These are phyloP conservation scores for Calyptommatus sinebrachiatus DNA, from an alignment of 2,113 vertebrate genomes.

Conservation along the genomic window DNA sequence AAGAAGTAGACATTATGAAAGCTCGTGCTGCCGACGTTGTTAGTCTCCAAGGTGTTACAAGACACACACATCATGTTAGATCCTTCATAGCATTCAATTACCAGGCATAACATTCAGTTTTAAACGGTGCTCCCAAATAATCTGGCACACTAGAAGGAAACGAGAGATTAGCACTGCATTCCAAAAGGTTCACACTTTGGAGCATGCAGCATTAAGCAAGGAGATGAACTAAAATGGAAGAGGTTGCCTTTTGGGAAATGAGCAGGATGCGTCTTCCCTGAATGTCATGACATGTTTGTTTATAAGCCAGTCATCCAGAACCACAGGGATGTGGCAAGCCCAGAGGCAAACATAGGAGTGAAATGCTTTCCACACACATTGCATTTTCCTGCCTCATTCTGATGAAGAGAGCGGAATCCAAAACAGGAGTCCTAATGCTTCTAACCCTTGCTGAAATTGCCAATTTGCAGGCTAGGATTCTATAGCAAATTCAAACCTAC, in stretches of 20 bases:
- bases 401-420: constrained; percentile 33
- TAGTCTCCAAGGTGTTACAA: no score
- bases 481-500: constrained; percentile 31
- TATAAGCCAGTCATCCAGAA: background rate
- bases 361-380: fast-evolving
- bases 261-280: background rate
- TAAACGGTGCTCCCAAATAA: background rate
- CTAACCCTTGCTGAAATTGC: constrained; percentile 5
- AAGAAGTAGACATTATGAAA: no score
- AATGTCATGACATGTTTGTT: background rate
- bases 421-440: constrained; percentile 4
- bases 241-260: fast-evolving
- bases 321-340: background rate
- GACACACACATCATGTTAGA: no score
- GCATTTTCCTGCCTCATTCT: background rate
- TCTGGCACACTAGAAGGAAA: background rate
- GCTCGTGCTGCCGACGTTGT: no score
- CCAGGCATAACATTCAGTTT: constrained; percentile 13
- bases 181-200: background rate
- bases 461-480: constrained; percentile 43
- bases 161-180: constrained; percentile 23
- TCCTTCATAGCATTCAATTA: background rate
- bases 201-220: background rate
- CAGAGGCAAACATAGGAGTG: background rate
- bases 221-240: background rate